Evolutionary conservation across 2,888 invertebrate species (phyloP), one percentile per base, ranked within the genome.

Genomic region (Eristalinus sepulchralis): DNA sequence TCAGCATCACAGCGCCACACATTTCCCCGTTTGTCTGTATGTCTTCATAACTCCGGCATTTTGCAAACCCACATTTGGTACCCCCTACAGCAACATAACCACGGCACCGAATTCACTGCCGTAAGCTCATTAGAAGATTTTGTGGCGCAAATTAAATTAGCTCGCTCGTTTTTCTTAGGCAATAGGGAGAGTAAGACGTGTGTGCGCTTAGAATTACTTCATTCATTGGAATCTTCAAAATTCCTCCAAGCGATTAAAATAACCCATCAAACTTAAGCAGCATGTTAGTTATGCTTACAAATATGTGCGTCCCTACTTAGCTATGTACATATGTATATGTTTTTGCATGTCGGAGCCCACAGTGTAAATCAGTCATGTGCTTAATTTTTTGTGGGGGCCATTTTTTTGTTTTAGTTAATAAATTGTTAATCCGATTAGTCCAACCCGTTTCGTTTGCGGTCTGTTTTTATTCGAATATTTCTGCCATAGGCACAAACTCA

Each of bases 131-230:
- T 75, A 66, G 60, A 71, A 53, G 70, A 55, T 80, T 67, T 64
- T 80, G 71, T 71, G 55, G 70, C 75, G 75, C 31, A 62, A 80
- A 79, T 75, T 75, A 64, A 83, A 83, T 79, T 79, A 75, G 60
- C 70, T 24, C 60, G n/a, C 24, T 17, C 27, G 70, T 53, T n/a
- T n/a, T 39, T 39, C 39, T 39, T n/a, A 39, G 39, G 47, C 64
- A 60, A 59, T 70, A 64, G 75, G 47, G 55, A 20, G 33, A 67
- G 55, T 62, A 67, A 67, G 27, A 53, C 47, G 62, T 62, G 34
- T 6, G 13, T 36, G 53, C 47, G 60, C 60, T 27, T 53, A 53
- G 34, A 70, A 70, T 55, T 31, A 60, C 55, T 77, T 9, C 68
- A 62, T 67, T 10, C 27, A 53, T 62, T 22, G 60, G 53, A 68